Conservation (phyloP, 2,888 invertebrate genomes). For the Polydrusus cervinus region DNA sequence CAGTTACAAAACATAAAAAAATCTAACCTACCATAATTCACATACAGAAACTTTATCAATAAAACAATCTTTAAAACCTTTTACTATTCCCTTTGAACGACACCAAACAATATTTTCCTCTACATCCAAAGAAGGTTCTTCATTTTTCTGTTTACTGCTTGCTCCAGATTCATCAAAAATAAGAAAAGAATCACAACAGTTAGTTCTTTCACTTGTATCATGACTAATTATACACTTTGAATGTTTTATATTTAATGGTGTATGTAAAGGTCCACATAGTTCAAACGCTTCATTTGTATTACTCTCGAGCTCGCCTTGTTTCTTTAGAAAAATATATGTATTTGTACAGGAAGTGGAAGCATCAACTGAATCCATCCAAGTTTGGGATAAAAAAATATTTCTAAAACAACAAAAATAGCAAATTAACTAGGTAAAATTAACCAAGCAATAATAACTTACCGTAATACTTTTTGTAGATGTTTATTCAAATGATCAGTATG, state of each 20-base stretch:
- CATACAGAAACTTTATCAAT: slow-evolving; percentile 75
- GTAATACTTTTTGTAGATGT: slow-evolving; percentile 64
- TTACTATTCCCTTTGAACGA: slow-evolving; percentile 74
- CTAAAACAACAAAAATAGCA: slow-evolving; percentile 55
- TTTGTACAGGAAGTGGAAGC: slow-evolving; percentile 61
- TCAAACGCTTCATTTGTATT: slow-evolving; percentile 68
- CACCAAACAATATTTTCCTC: slow-evolving; percentile 70
- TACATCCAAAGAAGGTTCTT: slow-evolving; percentile 4
- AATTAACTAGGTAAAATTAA: slow-evolving; percentile 1
- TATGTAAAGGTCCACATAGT: slow-evolving; percentile 62
- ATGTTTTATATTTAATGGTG: slow-evolving; percentile 61
- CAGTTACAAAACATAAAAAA: too few relatives aligned
- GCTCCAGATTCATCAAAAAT: slow-evolving; percentile 41
- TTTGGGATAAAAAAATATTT: slow-evolving; percentile 62
- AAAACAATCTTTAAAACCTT: slow-evolving; percentile 76
- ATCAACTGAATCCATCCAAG: slow-evolving; percentile 62
- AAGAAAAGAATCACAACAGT: slow-evolving; percentile 65
- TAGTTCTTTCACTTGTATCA: slow-evolving; percentile 53
- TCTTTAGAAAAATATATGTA: slow-evolving; percentile 61
- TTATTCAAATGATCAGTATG: slow-evolving; percentile 62
- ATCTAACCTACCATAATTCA: slow-evolving; percentile 71
- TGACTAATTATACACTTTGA: slow-evolving; percentile 60
- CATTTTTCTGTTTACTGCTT: background rate
- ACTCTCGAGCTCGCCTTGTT: slow-evolving; percentile 23
- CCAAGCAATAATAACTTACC: slow-evolving; percentile 57